Percentiles rank a stretch among this genome's conserved stretches.
Conservation (phyloP, 2,797 vertebrate genomes). For the Ataeniobius toweri region DNA sequence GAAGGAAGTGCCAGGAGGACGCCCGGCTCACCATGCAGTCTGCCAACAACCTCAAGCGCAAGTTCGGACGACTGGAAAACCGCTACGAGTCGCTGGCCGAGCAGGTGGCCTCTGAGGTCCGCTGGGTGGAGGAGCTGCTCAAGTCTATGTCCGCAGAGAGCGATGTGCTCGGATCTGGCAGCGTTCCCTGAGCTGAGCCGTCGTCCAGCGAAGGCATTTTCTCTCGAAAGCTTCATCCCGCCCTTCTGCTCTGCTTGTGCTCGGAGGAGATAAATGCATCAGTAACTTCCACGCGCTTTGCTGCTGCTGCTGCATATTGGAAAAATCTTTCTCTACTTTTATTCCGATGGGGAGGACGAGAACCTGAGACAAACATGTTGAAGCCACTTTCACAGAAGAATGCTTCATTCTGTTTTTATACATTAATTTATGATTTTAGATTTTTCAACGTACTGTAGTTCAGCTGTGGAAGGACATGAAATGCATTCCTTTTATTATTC, state of each 20-base stretch:
- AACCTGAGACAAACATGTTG: constrained; percentile 25
- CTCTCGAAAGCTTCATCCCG: constrained; percentile 33
- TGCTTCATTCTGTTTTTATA: constrained; percentile 57
- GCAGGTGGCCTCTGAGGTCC: constrained; percentile 92
- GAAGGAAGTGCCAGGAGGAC: constrained; percentile 92
- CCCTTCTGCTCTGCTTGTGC: constrained; percentile 27
- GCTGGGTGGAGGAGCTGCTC: constrained; percentile 94
- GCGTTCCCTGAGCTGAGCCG: constrained; percentile 77
- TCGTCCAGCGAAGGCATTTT: constrained; percentile 27
- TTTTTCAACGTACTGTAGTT: constrained; percentile 41
- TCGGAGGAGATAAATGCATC: constrained; percentile 33
- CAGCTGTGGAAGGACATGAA: constrained; percentile 10
- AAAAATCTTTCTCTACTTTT: constrained; percentile 19
- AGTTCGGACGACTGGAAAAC: constrained; percentile 91
- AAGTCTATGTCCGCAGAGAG: constrained; percentile 85
- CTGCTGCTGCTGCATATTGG: constrained; percentile 43
- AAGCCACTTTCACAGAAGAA: constrained; percentile 42
- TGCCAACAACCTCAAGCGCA: constrained; percentile 88
- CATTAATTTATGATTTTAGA: constrained; percentile 69
- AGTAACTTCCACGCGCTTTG: constrained; percentile 55
- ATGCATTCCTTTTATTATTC: constrained; percentile 6
- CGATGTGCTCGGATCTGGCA: constrained; percentile 66
- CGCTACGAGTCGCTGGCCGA: constrained; percentile 90
- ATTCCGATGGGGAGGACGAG: constrained; percentile 36
- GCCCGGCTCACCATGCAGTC: constrained; percentile 81